Conservation (phyloP, 1,140 invertebrate genomes). For the Lamellibrachia luymesi region DNA sequence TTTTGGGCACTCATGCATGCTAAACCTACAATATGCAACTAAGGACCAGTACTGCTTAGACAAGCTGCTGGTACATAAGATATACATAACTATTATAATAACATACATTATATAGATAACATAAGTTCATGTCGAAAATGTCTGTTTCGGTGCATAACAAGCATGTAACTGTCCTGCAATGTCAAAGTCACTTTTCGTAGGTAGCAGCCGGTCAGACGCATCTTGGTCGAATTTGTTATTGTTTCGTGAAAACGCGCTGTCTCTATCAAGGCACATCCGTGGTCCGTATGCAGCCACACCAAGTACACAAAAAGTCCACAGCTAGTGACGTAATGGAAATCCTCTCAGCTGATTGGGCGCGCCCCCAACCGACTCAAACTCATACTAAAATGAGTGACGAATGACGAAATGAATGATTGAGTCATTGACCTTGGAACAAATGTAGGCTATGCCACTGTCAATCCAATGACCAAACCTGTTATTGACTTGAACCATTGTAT, state of each 20-base stretch:
- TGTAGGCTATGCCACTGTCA: neutral
- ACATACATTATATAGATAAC: too few relatives aligned
- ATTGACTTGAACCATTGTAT: neutral
- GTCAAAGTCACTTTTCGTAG: slow-evolving; percentile 23
- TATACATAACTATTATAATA: too few relatives aligned
- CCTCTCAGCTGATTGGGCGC: slow-evolving; percentile 33
- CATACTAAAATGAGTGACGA: slow-evolving; percentile 17
- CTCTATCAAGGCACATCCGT: neutral
- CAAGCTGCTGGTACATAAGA: too few relatives aligned
- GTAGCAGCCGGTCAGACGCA: slow-evolving; percentile 32
- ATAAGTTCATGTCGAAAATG: too few relatives aligned
- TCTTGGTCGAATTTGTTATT: slow-evolving; percentile 25
- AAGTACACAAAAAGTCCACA: neutral
- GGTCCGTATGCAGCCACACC: neutral
- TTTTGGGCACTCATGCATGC: too few relatives aligned
- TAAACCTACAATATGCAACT: too few relatives aligned
- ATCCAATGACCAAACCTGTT: neutral
- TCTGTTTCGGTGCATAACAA: too few relatives aligned
- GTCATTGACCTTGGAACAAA: neutral
- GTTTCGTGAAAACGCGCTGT: slow-evolving; percentile 7
- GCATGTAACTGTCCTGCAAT: too few relatives aligned
- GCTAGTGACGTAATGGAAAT: slow-evolving; percentile 26
- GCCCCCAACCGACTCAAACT: slow-evolving; percentile 35
- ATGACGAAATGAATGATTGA: slow-evolving; percentile 14
- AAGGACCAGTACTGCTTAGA: too few relatives aligned